A percentile compares a stretch with the other conserved stretches of the same genome.
Conservation (phyloP, 2,888 invertebrate genomes). For the Pantelozetes paolii region DNA sequence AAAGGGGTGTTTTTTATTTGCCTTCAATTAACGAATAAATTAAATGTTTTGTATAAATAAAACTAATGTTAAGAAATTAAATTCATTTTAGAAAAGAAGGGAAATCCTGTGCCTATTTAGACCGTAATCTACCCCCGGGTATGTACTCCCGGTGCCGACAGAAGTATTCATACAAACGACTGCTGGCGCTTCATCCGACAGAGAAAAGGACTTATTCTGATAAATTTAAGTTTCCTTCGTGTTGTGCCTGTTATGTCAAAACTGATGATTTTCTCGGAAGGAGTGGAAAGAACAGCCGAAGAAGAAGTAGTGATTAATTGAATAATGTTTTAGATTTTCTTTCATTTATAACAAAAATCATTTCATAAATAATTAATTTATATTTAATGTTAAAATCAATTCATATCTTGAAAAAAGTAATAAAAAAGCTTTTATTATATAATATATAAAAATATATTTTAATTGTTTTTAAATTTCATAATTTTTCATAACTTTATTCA, state of each 20-base stretch:
- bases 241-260: conserved; percentile 64
- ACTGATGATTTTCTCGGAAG: conserved; percentile 40
- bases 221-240: conserved; percentile 63
- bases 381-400: too few relatives aligned
- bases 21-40: too few relatives aligned
- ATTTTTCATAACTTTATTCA: too few relatives aligned
- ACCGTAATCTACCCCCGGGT: conserved; percentile 55
- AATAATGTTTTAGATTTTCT: not conserved
- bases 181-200: conserved; percentile 57
- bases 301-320: not conserved
- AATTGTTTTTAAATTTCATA: too few relatives aligned
- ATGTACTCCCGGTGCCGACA: conserved; percentile 60
- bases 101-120: conserved; percentile 56
- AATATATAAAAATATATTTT: too few relatives aligned
- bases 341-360: not conserved
- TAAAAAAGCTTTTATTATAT: too few relatives aligned
- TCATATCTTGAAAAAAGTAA: too few relatives aligned
- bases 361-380: not conserved
- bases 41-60: too few relatives aligned
- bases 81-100: conserved; percentile 51
- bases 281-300: not conserved
- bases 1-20: too few relatives aligned
- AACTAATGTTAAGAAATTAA: not conserved
- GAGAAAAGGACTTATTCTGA: conserved; percentile 49
- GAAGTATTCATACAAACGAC: conserved; percentile 59